Percentiles rank a stretch among this genome's conserved stretches.
These are phyloP conservation scores for Melospiza georgiana DNA, from an alignment of 2,113 vertebrate genomes.

Conservation along the genomic window DNA sequence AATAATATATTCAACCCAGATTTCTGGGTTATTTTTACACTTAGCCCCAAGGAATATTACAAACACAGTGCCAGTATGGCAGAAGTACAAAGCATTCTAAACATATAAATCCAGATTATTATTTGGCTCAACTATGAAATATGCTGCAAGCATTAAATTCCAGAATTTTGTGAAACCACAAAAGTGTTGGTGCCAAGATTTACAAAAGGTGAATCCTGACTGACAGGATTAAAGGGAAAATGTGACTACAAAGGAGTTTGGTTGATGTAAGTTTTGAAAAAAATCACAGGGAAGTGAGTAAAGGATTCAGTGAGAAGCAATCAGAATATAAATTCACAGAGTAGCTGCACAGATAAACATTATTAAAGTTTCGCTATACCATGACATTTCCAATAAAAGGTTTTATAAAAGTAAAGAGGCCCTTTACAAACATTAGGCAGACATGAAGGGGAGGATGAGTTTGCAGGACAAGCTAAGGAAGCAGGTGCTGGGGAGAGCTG, in stretches of 20 bases:
- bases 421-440: background rate
- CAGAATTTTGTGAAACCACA: background rate
- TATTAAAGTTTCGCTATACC: background rate
- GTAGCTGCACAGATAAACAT: background rate
- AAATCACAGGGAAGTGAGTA: background rate
- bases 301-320: background rate
- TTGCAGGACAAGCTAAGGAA: background rate
- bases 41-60: background rate
- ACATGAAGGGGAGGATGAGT: background rate
- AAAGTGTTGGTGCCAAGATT: background rate
- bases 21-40: background rate
- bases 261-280: background rate
- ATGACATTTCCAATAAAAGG: background rate
- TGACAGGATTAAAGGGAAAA: background rate
- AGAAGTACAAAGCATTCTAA: slow-evolving; percentile 3
- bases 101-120: background rate
- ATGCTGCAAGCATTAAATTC: background rate
- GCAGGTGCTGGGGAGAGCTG: background rate
- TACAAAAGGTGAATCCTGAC: background rate
- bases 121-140: background rate
- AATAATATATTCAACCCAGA: background rate
- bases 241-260: background rate
- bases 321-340: background rate
- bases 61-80: background rate
- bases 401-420: background rate